phyloP scores from a whole-genome alignment of 2,888 invertebrate species.

The Entomobrya proxima region DNA sequence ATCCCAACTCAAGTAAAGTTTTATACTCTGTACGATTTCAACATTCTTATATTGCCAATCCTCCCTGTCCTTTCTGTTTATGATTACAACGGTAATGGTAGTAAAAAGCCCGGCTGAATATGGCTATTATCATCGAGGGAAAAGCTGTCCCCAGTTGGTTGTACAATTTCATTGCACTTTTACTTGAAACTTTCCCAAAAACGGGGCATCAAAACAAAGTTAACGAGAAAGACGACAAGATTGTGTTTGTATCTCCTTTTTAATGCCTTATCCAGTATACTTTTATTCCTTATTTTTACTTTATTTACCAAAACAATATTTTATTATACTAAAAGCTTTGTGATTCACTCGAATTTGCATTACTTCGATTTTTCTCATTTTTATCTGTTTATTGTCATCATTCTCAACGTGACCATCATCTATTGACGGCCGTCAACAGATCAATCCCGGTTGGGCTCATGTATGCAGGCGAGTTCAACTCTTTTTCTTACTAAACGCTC shows the following conservation, averaged over 20 bases:
- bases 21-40: slow-evolving; percentile 4
- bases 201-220: slow-evolving; percentile 1
- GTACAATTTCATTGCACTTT: slow-evolving; percentile 48
- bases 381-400: not conserved
- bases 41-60: not conserved
- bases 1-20: not conserved
- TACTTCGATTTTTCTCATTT: not conserved
- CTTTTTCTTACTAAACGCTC: not conserved
- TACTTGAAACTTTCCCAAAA: not conserved
- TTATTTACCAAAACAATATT: not conserved
- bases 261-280: not conserved
- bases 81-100: slow-evolving; percentile 37
- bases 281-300: not conserved
- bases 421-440: slow-evolving; percentile 29
- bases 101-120: slow-evolving; percentile 16
- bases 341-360: slow-evolving; percentile 5
- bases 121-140: slow-evolving; percentile 38
- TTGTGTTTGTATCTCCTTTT: not conserved
- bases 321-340: slow-evolving; percentile 4
- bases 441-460: no score
- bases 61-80: slow-evolving; percentile 28
- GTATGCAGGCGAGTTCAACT: not conserved
- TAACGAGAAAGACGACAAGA: not conserved
- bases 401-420: not conserved
- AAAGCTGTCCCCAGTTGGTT: slow-evolving; percentile 42